These are phyloP conservation scores for Eilema caniola DNA, from an alignment of 2,888 invertebrate species.

Conservation along the genomic window DNA sequence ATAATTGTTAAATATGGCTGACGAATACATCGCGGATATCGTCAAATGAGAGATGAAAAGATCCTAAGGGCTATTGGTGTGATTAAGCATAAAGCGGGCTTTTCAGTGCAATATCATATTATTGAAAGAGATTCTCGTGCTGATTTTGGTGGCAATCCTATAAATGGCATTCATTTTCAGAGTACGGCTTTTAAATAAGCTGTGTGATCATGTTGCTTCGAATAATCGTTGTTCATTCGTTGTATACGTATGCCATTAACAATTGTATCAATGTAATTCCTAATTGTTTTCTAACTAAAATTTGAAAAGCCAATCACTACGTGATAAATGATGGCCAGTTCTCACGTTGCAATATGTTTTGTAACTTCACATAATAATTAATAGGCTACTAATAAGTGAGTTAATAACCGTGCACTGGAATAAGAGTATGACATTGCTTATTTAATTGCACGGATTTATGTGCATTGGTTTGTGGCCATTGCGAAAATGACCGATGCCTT, in stretches of 20 bases:
- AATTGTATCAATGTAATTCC: not conserved
- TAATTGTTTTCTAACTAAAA: not conserved
- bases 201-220: not conserved
- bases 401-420: not conserved
- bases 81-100: constrained; percentile 11
- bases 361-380: not conserved
- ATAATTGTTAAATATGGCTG: not conserved
- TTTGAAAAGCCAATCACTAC: too few species aligned
- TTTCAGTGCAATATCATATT: constrained; percentile 15
- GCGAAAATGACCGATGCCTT: not conserved
- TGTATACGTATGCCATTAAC: not conserved
- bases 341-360: not conserved
- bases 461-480: not conserved
- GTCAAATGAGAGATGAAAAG: constrained; percentile 16
- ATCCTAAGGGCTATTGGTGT: constrained; percentile 6
- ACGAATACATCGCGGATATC: not conserved
- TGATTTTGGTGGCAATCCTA: not conserved
- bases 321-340: not conserved
- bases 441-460: not conserved
- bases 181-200: not conserved
- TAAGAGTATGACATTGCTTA: not conserved
- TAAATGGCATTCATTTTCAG: not conserved
- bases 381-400: not conserved
- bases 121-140: constrained; percentile 8
- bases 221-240: not conserved